Evolutionary conservation across 2,888 invertebrate species (phyloP).

Genomic region (Bombylius major): DNA sequence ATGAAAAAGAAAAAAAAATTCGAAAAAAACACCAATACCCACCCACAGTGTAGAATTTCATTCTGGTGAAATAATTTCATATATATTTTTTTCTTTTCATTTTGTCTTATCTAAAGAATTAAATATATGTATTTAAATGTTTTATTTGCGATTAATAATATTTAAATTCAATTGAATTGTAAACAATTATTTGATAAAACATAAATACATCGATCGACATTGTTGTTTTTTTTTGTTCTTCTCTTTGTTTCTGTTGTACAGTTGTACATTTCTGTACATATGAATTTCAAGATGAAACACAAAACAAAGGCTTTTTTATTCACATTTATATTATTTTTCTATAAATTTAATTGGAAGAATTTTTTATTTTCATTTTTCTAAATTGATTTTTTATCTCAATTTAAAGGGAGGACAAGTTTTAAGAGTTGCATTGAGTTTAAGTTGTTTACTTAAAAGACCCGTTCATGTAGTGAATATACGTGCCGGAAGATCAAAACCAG

Average conservation of each 20-base stretch:
- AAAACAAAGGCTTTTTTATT: too few relatives aligned
- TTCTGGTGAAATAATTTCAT: not conserved
- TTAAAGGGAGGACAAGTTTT: slow-evolving; percentile 80
- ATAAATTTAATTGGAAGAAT: not conserved
- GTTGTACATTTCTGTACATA: too few relatives aligned
- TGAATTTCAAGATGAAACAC: too few relatives aligned
- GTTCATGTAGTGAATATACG: slow-evolving; percentile 68
- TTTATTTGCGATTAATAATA: too few relatives aligned
- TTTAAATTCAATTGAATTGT: too few relatives aligned
- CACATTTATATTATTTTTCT: too few relatives aligned
- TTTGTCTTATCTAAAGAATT: too few relatives aligned
- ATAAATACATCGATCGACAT: too few relatives aligned
- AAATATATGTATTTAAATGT: too few relatives aligned
- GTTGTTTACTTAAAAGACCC: slow-evolving; percentile 59
- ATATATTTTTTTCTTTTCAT: not conserved
- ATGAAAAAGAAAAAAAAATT: not conserved
- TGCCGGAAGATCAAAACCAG: slow-evolving; percentile 67
- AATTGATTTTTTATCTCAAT: not conserved
- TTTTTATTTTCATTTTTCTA: not conserved
- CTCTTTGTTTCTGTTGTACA: too few relatives aligned
- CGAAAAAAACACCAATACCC: not conserved
- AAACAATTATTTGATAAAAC: too few relatives aligned
- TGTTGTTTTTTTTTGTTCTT: too few relatives aligned
- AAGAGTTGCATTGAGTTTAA: slow-evolving; percentile 64
- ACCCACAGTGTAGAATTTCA: not conserved